phyloP scores from a whole-genome alignment of 1,140 invertebrate species.

The Pemphigus obesinymphae region DNA sequence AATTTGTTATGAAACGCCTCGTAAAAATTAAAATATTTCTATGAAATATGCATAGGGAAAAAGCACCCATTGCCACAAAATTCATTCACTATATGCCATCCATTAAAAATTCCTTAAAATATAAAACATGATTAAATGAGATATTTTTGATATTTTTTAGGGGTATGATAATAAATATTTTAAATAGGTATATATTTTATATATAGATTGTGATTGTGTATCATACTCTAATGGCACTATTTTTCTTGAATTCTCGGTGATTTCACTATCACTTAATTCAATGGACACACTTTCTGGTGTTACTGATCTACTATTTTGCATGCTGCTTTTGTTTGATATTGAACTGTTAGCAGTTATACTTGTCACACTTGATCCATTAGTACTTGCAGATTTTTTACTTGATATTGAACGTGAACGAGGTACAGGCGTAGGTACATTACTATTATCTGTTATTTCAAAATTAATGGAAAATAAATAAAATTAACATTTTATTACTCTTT shows the following conservation, averaged over 20 bases:
- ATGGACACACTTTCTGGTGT: constrained; percentile 23
- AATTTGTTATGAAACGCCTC: too few species aligned
- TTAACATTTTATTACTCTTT: neutral
- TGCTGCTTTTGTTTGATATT: constrained; percentile 13
- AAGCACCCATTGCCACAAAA: too few species aligned
- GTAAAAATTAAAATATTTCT: too few species aligned
- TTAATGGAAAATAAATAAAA: neutral
- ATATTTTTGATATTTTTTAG: too few species aligned
- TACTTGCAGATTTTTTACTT: constrained; percentile 11
- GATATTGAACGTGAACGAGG: constrained; percentile 2
- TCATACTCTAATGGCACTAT: constrained; percentile 1
- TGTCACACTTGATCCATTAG: neutral
- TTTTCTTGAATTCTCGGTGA: neutral
- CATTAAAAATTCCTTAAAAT: neutral
- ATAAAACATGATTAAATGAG: too few species aligned
- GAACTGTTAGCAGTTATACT: neutral
- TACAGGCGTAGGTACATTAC: neutral
- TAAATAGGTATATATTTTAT: neutral
- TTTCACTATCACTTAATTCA: constrained; percentile 25
- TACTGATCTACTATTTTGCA: constrained; percentile 2
- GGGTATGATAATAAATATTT: too few species aligned
- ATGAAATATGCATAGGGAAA: too few species aligned
- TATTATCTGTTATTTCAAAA: neutral
- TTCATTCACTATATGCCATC: too few species aligned
- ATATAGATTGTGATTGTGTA: neutral